phyloP scores from a whole-genome alignment of 2,888 invertebrate genomes.

The Lasioglossum calceatum region DNA sequence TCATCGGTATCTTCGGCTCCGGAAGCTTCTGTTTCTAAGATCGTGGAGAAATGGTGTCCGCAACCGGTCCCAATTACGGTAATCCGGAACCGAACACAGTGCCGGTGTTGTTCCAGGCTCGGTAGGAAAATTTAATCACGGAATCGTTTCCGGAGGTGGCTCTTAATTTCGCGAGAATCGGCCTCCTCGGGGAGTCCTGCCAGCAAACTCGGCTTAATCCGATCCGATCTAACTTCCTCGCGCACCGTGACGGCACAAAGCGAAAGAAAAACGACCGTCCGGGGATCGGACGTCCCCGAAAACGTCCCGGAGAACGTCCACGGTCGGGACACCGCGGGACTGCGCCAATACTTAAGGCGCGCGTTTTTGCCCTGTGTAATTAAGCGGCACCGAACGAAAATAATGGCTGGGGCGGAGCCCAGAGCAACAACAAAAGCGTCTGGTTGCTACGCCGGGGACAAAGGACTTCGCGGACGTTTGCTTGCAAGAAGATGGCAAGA shows the following conservation, averaged over 20 bases:
- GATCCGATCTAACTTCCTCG: conserved; percentile 34
- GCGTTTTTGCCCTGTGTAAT: conserved; percentile 61
- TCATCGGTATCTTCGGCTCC: neutral
- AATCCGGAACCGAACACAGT: neutral
- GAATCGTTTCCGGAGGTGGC: neutral
- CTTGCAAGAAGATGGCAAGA: neutral
- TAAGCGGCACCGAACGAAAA: conserved; percentile 54
- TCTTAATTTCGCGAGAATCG: conserved; percentile 26
- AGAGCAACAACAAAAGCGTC: conserved; percentile 56
- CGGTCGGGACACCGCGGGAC: neutral
- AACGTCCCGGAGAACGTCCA: conserved; percentile 13
- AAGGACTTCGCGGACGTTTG: conserved; percentile 45
- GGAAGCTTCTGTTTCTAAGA: neutral
- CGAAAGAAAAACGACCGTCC: conserved; percentile 6
- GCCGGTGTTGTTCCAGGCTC: neutral
- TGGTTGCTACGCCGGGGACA: conserved; percentile 31
- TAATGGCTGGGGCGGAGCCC: conserved; percentile 35
- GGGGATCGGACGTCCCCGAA: conserved; percentile 28
- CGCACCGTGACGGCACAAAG: conserved; percentile 20
- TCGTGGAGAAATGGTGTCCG: neutral
- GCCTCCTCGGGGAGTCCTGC: neutral
- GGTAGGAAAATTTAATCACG: neutral
- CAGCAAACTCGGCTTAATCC: conserved; percentile 40
- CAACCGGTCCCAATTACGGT: neutral
- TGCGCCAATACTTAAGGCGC: conserved; percentile 37